Evolutionary conservation across 2,888 invertebrate genomes (phyloP), one percentile per base, ranked within the genome.

Genomic region (Melanchra persicariae): DNA sequence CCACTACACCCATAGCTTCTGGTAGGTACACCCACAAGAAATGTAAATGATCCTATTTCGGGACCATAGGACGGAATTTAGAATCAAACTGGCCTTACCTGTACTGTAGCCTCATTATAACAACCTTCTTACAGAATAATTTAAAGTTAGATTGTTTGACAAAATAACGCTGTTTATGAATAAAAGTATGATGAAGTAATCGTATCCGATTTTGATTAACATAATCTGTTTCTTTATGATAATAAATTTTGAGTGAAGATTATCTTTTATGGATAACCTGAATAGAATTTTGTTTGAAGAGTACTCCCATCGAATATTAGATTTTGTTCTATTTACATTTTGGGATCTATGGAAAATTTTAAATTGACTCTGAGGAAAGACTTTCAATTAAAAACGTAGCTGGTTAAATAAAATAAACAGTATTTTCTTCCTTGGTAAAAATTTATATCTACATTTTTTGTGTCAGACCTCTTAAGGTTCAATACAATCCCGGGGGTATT

Each of bases 191-290:
- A 77, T 82, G 82, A 61, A 77, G 77, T 73, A 69, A 76, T 72
- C 43, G 54, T 68, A 63, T 70, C 52, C 70, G 67, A 77, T 71
- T 81, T 64, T 69, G 54, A 84, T 81, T 72, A 71, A 26, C 85
- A 77, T 77, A 82, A 82, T 84, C 78, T 77, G 70, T 69, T 73
- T 84, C 64, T 69, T 81, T 81, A 81, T 73, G 78, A 70, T 77
- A 81, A 84, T 82, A 72, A 57, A 61, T 70, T 76, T 81, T 77
- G 64, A 81, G 52, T 73, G 59, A 45, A 65, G 65, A 77, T 81
- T 73, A 84, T 70, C 60, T 70, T 82, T 60, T 67, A 45, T 51
- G 72, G 64, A 70, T 70, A 57, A 61, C 63, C 54, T 70, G 62
- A 70, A 68, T 43, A 54, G 55, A 70, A 70, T 70, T 82, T 72